Conservation (phyloP, 2,113 vertebrate genomes). For the Ardeotis arabs region DNA sequence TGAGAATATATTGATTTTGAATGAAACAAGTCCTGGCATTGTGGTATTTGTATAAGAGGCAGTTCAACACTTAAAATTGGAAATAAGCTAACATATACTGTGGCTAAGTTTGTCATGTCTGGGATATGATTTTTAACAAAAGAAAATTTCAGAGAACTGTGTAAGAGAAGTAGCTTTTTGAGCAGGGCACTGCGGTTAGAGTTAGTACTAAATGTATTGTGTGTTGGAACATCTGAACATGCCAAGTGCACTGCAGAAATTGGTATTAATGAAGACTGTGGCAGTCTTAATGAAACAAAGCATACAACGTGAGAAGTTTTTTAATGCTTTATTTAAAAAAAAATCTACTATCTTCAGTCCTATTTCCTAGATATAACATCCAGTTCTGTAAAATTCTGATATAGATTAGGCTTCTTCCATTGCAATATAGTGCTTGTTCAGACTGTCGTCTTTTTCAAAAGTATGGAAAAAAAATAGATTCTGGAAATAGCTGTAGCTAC, state of each 20-base stretch:
- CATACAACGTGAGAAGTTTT: neutral
- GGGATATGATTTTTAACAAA: neutral
- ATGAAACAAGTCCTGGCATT: neutral
- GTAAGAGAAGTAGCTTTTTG: neutral
- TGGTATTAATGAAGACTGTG: neutral
- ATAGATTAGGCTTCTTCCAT: neutral
- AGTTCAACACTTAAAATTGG: neutral
- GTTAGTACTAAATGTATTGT: neutral
- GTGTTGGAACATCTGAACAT: neutral
- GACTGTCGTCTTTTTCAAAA: neutral
- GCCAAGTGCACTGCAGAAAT: too few relatives aligned
- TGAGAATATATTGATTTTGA: neutral
- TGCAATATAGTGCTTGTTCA: neutral
- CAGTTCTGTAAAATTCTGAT: neutral
- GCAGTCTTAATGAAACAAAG: neutral
- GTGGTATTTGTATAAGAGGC: neutral
- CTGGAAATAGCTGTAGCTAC: neutral
- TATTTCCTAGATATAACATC: neutral
- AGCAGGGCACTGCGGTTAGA: neutral
- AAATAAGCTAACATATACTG: neutral
- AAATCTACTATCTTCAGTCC: neutral
- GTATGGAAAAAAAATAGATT: neutral
- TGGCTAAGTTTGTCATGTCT: neutral
- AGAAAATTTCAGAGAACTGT: neutral
- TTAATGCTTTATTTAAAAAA: neutral